phyloP scores from a whole-genome alignment of 2,113 vertebrate genomes.

The Pyxicephalus adspersus region DNA sequence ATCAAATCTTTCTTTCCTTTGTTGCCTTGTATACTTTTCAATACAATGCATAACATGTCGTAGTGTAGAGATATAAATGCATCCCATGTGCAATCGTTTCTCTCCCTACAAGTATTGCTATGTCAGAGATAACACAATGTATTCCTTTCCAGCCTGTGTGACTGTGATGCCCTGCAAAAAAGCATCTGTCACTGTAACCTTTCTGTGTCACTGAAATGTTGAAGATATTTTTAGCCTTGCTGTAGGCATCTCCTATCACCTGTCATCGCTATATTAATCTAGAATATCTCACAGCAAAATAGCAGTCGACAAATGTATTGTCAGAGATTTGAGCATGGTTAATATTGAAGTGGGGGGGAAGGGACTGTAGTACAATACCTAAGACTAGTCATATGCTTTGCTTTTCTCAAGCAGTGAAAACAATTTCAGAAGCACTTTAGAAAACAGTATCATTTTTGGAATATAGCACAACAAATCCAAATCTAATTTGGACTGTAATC shows the following conservation, averaged over 20 bases:
- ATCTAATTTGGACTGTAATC: no score
- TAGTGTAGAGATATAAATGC: neutral
- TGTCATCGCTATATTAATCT: constrained; percentile 34
- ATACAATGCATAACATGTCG: neutral
- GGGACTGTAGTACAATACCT: no score
- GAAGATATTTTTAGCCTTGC: constrained; percentile 31
- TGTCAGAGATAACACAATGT: neutral
- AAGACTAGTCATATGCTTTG: no score
- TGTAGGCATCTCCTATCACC: constrained; percentile 41
- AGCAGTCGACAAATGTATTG: neutral
- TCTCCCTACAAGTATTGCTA: neutral
- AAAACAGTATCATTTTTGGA: no score
- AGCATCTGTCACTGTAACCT: constrained; percentile 44
- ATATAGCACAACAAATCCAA: no score
- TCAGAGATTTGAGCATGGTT: neutral
- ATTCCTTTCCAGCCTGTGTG: neutral
- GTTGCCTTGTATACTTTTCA: neutral
- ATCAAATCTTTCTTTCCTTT: neutral
- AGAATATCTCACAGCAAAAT: neutral
- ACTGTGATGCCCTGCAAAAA: constrained; percentile 9
- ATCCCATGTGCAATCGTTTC: neutral
- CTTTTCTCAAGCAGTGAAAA: no score
- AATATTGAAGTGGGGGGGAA: neutral
- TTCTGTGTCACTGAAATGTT: constrained; percentile 20
- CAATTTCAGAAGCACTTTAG: no score